Conservation (phyloP, 2,797 vertebrate genomes). For the Malurus leucopterus region DNA sequence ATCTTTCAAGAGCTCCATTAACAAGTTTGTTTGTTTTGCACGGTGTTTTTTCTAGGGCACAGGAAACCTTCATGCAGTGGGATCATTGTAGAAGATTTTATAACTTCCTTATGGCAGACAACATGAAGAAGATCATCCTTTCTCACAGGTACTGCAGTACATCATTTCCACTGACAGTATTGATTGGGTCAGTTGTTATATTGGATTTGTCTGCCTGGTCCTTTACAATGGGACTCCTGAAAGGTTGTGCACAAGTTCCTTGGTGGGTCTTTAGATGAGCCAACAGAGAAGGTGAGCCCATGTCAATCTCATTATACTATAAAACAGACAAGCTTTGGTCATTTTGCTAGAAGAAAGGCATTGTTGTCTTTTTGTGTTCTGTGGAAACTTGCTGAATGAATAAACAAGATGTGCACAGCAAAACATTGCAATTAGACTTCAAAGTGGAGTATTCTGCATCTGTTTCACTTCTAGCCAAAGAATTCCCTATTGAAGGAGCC, state of each 20-base stretch:
- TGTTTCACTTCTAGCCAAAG: slow-evolving; percentile 54
- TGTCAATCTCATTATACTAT: neutral
- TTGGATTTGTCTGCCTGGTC: neutral
- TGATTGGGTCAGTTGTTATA: neutral
- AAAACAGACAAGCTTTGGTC: neutral
- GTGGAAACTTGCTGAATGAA: neutral
- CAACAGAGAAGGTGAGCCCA: neutral
- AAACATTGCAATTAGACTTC: slow-evolving; percentile 1
- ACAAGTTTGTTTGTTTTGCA: neutral
- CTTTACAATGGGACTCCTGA: neutral
- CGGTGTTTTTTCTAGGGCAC: slow-evolving; percentile 76
- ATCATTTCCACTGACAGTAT: neutral
- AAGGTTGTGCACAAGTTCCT: neutral
- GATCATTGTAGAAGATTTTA: slow-evolving; percentile 96
- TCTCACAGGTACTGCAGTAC: slow-evolving; percentile 85
- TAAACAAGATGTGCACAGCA: neutral
- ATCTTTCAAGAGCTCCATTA: neutral
- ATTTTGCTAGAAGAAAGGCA: neutral
- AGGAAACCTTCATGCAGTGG: slow-evolving; percentile 98
- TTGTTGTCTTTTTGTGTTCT: neutral
- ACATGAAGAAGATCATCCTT: slow-evolving; percentile 99
- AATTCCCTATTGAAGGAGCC: slow-evolving; percentile 39
- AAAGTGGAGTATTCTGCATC: slow-evolving; percentile 29
- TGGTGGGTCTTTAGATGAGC: neutral
- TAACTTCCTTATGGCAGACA: slow-evolving; percentile 99